A percentile compares a stretch with the other conserved stretches of the same genome.
Conservation (phyloP, 2,888 invertebrate genomes). For the Thera britannica region DNA sequence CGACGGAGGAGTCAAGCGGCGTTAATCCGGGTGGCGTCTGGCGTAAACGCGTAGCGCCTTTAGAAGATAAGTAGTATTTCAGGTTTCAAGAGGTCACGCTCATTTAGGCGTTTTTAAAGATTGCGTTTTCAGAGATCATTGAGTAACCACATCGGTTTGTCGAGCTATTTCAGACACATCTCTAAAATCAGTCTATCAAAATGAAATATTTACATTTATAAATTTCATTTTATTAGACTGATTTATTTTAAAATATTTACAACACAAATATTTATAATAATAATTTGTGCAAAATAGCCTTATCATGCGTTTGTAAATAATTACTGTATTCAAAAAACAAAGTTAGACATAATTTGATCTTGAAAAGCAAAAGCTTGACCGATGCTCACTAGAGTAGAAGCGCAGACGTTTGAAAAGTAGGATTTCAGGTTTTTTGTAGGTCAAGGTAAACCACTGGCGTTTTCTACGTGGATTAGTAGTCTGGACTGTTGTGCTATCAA, state of each 20-base stretch:
- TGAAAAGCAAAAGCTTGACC: neutral
- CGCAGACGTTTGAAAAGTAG: neutral
- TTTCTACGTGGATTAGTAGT: neutral
- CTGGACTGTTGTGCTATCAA: no score
- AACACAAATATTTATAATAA: no score
- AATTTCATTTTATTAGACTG: no score
- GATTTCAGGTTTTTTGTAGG: conserved; percentile 26
- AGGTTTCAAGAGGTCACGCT: conserved; percentile 11
- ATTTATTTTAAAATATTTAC: no score
- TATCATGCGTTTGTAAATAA: no score
- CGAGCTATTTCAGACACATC: no score
- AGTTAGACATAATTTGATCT: neutral
- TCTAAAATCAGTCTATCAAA: no score
- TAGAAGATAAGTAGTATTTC: conserved; percentile 10
- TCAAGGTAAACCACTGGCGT: conserved; percentile 2
- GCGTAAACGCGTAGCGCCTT: conserved; percentile 26
- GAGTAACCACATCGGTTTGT: no score
- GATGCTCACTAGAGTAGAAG: neutral
- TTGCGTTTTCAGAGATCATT: no score
- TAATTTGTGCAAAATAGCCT: no score
- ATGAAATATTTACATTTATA: no score
- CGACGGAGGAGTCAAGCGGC: conserved; percentile 11
- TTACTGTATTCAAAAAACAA: neutral
- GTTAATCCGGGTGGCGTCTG: conserved; percentile 34
- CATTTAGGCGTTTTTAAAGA: no score